phyloP scores from a whole-genome alignment of 1,140 invertebrate genomes.

The Trachymyrmex cornetzi region DNA sequence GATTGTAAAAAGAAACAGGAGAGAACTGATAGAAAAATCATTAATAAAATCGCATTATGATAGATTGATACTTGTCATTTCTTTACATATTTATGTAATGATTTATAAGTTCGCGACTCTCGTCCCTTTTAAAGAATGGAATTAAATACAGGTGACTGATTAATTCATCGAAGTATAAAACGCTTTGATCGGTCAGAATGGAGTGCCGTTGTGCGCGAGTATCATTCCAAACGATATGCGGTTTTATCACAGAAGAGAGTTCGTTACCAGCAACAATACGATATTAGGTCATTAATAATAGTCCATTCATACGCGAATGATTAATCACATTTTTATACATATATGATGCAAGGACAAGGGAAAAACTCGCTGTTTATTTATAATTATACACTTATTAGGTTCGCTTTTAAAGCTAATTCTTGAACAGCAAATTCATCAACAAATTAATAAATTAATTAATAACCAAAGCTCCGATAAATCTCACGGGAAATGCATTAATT shows the following conservation, averaged over 20 bases:
- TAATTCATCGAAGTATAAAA: background rate
- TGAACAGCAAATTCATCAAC: background rate
- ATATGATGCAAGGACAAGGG: background rate
- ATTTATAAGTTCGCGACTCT: conserved; percentile 1
- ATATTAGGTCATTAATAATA: conserved; percentile 30
- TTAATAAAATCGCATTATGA: background rate
- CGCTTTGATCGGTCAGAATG: background rate
- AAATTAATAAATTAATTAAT: conserved; percentile 18
- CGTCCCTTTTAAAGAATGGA: background rate
- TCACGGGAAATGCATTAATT: background rate
- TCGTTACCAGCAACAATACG: conserved; percentile 36
- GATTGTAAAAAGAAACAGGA: background rate
- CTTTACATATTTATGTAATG: background rate
- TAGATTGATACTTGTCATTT: conserved; percentile 3
- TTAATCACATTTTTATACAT: conserved; percentile 2
- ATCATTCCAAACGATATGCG: background rate
- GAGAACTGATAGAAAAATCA: background rate
- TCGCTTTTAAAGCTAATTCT: background rate
- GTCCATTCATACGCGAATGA: conserved; percentile 31
- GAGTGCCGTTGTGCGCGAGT: background rate
- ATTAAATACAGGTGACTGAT: conserved; percentile 30
- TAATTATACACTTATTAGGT: background rate
- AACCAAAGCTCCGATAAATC: background rate
- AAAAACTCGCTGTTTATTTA: background rate
- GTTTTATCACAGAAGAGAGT: background rate